Base-by-base conservation (phyloP, 2,113 vertebrate genomes). In the Odontophorus gujanensis region DNA sequence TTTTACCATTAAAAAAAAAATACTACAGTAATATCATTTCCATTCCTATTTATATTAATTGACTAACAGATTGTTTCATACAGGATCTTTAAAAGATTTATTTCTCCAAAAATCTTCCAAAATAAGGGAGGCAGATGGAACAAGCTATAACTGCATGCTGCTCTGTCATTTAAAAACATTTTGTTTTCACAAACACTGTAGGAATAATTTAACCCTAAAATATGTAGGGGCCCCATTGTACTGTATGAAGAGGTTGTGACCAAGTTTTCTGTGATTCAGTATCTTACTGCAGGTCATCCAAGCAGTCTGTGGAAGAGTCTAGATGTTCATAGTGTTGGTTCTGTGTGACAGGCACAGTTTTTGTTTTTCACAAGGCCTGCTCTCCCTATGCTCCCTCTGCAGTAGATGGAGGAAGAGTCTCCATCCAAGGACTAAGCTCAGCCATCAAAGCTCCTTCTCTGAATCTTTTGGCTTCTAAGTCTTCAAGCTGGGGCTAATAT, bases 21-120 rank as follows among this genome's bases (percentile, higher is more conserved):
- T 89, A 82, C 40, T 90, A 59, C 58, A 90, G 82, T 96, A 94
- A 91, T 97, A 95, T 95, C 1, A 90, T 96, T 95, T 96, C 80
- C 36, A 30, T 96, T 97, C 42, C 90, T 95, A 86, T 94, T 97
- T 96, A 71, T 19, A 95, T 94, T 97, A 97, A 97, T 95, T 97
- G 96, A 78, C 72, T 96, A 91, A 93, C 87, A 95, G 78, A 92
- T 90, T 96, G 65, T 90, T 94, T 92, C 40, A 85, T 82, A 93
- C 2, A 1, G 72, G 82, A 96, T 94, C 91, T 96, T 95, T 88
- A 80, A 85, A 85, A 92, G 62, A 96, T 90, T 93, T 92, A 94
- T 97, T 96, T 92, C 92, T 89, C 92, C 55, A 95, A 95, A 95
- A 92, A 75, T 91, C 86, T 82, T 96, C 14, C 62, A 88, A 90